Conservation (phyloP, 2,113 vertebrate species). For the Cyprinus carpio region DNA sequence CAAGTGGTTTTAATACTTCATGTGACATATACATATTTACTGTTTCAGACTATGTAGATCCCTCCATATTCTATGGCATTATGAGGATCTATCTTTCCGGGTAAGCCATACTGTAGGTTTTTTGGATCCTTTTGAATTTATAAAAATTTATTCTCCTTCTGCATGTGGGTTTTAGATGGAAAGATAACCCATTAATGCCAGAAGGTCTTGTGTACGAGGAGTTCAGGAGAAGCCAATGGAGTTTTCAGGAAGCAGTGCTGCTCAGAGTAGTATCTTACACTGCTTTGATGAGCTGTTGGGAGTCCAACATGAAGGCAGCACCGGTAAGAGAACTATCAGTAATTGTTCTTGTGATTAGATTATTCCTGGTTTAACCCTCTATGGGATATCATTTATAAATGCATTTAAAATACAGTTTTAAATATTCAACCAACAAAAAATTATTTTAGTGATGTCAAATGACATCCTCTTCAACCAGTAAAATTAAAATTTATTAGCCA, state of each 20-base stretch:
- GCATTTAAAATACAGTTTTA: too few relatives aligned
- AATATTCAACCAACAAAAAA: too few relatives aligned
- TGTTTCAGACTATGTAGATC: too few relatives aligned
- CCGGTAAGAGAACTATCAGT: slow-evolving; percentile 70
- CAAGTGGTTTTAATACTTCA: too few relatives aligned
- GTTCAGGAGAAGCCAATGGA: slow-evolving; percentile 75
- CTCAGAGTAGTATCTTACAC: slow-evolving; percentile 80
- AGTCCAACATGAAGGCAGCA: slow-evolving; percentile 74
- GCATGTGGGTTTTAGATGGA: slow-evolving; percentile 80
- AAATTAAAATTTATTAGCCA: too few relatives aligned
- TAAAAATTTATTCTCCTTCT: not conserved
- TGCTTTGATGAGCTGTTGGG: slow-evolving; percentile 88
- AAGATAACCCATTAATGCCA: slow-evolving; percentile 82
- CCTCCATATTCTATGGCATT: slow-evolving; percentile 86
- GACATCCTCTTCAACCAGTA: too few relatives aligned
- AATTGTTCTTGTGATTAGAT: not conserved
- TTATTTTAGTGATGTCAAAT: too few relatives aligned
- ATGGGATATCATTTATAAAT: too few relatives aligned
- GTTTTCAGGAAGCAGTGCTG: slow-evolving; percentile 86
- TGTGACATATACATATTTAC: too few relatives aligned
- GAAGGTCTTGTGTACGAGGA: slow-evolving; percentile 80
- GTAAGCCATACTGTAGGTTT: slow-evolving; percentile 67
- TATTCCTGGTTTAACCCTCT: not conserved
- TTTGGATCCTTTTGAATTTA: not conserved
- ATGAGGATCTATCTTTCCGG: slow-evolving; percentile 90